Percentiles rank a stretch among this genome's conserved stretches.
Conservation (phyloP, 2,888 invertebrate genomes). For the Hoplodrina ambigua region DNA sequence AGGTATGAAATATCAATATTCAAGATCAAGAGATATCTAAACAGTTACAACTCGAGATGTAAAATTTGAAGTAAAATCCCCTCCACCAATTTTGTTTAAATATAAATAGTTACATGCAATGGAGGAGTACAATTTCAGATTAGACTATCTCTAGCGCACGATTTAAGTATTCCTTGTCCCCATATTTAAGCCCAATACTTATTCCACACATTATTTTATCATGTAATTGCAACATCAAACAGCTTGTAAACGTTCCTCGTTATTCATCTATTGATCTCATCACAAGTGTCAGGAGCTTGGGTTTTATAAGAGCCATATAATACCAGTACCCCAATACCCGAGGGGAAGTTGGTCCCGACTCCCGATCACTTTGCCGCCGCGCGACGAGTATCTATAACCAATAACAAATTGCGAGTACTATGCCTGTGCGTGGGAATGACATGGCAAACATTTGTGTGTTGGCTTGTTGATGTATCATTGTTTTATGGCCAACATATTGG, state of each 20-base stretch:
- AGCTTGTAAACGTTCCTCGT: slow-evolving; percentile 32
- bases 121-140: too few relatives aligned
- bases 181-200: background rate
- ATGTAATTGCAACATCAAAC: slow-evolving; percentile 12
- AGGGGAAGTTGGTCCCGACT: slow-evolving; percentile 44
- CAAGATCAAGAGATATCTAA: too few relatives aligned
- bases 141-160: background rate
- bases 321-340: slow-evolving; percentile 37
- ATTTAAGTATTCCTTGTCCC: background rate
- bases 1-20: too few relatives aligned
- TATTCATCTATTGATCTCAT: slow-evolving; percentile 56
- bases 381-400: slow-evolving; percentile 31
- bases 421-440: slow-evolving; percentile 23
- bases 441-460: slow-evolving; percentile 37
- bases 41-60: too few relatives aligned
- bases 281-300: slow-evolving; percentile 50
- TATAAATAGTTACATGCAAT: too few relatives aligned
- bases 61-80: too few relatives aligned
- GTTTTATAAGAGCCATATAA: slow-evolving; percentile 52
- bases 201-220: background rate
- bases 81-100: too few relatives aligned
- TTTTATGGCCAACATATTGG: slow-evolving; percentile 6
- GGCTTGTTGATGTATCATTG: slow-evolving; percentile 2
- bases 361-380: slow-evolving; percentile 36
- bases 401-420: slow-evolving; percentile 37